Conservation (phyloP, 2,797 vertebrate genomes). For the Melanotaenia parkinsoni region DNA sequence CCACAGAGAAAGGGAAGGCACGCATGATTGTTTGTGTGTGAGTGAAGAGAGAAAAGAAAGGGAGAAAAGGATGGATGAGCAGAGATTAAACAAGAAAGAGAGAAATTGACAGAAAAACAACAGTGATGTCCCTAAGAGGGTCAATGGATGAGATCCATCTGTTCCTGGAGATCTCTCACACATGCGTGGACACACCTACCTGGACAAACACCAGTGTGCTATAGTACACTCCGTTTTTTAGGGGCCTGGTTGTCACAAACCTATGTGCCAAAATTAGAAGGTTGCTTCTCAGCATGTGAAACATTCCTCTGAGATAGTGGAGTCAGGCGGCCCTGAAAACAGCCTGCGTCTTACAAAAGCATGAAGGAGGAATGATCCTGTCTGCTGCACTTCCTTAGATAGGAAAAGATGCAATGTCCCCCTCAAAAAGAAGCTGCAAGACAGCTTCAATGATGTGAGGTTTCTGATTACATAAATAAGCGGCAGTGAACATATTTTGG, state of each 20-base stretch:
- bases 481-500: not conserved
- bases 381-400: conserved; percentile 24
- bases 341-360: conserved; percentile 23
- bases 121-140: conserved; percentile 31
- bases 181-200: not conserved
- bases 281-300: conserved; percentile 20
- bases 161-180: conserved; percentile 40
- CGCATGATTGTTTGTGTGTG: conserved; percentile 1
- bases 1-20: not conserved
- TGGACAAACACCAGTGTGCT: conserved; percentile 1
- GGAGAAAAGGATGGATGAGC: not conserved
- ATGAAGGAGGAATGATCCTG: conserved; percentile 27
- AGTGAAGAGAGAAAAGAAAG: not conserved
- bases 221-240: conserved; percentile 25
- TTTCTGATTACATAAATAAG: conserved; percentile 9
- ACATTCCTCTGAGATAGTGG: conserved; percentile 25
- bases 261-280: conserved; percentile 35
- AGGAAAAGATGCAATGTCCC: conserved; percentile 5
- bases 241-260: conserved; percentile 24
- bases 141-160: conserved; percentile 61
- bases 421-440: not conserved
- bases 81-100: conserved; percentile 26
- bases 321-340: conserved; percentile 21
- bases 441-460: conserved; percentile 1
- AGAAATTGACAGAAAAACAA: conserved; percentile 28